These are phyloP conservation scores for Euproctis similis DNA, from an alignment of 2,888 invertebrate genomes.

Conservation along the genomic window DNA sequence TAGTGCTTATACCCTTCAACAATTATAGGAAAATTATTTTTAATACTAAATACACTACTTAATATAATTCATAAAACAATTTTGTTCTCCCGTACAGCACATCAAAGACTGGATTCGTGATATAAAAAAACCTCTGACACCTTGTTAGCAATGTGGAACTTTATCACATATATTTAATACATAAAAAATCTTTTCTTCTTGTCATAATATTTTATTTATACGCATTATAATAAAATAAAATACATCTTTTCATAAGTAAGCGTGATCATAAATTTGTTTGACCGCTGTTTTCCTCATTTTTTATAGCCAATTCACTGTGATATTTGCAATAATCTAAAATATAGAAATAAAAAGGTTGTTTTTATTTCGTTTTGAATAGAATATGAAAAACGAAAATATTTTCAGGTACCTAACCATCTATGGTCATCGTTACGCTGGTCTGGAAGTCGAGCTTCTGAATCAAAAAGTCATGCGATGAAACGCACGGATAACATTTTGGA, in stretches of 20 bases:
- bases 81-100: too few relatives aligned
- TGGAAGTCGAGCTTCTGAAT: too few relatives aligned
- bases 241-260: conserved; percentile 6
- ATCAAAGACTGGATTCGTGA: conserved; percentile 15
- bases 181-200: conserved; percentile 9
- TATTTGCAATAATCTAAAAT: conserved; percentile 12
- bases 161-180: conserved; percentile 9
- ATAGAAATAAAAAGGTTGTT: too few relatives aligned
- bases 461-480: too few relatives aligned
- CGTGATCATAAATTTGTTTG: conserved; percentile 6
- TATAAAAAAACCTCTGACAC: conserved; percentile 16
- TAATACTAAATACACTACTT: too few relatives aligned
- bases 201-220: conserved; percentile 7
- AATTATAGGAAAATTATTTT: too few relatives aligned
- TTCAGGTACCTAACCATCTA: too few relatives aligned
- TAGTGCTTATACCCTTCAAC: too few relatives aligned
- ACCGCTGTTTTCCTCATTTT: conserved; percentile 5
- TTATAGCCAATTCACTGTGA: conserved; percentile 10
- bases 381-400: too few relatives aligned
- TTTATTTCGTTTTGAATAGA: conserved; percentile 23
- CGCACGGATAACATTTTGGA: too few relatives aligned
- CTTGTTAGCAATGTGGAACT: conserved; percentile 15
- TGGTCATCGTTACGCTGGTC: too few relatives aligned
- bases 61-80: too few relatives aligned
- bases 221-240: conserved; percentile 7